Evolutionary conservation across 1,140 invertebrate genomes (phyloP), one percentile per base, ranked within the genome.

Genomic region (Hetaerina americana): DNA sequence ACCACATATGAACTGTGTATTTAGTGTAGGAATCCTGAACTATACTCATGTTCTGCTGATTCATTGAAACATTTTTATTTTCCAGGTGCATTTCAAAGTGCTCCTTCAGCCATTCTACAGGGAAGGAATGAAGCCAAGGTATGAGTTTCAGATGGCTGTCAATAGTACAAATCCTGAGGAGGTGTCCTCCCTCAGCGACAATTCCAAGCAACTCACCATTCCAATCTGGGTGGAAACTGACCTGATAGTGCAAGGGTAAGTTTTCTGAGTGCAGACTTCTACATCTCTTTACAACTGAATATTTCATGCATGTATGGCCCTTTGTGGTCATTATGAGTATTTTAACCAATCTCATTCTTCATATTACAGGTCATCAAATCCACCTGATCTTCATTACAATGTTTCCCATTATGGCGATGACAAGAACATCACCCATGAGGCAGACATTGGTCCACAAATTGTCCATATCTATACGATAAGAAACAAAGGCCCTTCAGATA

Each of bases 131-230:
- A 85, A 87, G 6, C 85, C 88, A 0, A 82, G 81, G 0, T 90
- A 92, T 73, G 86, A 89, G 26, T 93, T 95, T 77, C 82, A 85
- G 28, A 90, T 93, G 86, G 82, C 85, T 71, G 88, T 89, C 0
- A 94, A 94, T 79, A 92, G 90, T 1, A 93, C 93, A 6, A 96
- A 95, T 79, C 85, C 87, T 0, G 93, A 95, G 79, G 78, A 80
- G 5, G 75, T 77, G 5, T 78, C 76, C 15, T 88, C 86, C 0
- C 73, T 71, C 0, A 79, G 77, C 1, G 90, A 95, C 78, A 95
- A 94, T 76, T 76, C 79, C 0, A 81, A 85, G 26, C 79, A 83
- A 24, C 81, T 94, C 66, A 83, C 82, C 5, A 82, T 95, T 5
- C 87, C 87, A 0, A 89, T 95, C 66, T 88, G 89, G 81, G 87